Evolutionary conservation across 2,888 invertebrate species (phyloP), one percentile per base, ranked within the genome.

Genomic region (Ferdinandea cuprea): DNA sequence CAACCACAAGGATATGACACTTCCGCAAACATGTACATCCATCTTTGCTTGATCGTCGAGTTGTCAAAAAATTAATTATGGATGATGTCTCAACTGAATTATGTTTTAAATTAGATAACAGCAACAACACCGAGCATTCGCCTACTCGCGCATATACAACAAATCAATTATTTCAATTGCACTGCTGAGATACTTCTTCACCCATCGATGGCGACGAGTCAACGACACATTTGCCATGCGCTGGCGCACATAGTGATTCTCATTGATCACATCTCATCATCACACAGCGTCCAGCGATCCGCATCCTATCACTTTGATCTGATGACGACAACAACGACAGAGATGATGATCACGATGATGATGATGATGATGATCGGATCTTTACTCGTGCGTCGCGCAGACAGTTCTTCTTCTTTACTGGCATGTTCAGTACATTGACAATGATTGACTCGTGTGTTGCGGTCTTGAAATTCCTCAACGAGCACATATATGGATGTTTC

Each of bases 1-100:
- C 28, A 48, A 48, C 13, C 25, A 25, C 25, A n/a, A n/a, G n/a
- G n/a, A n/a, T n/a, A 48, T 48, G 48, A 52, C 50, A 79, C 66
- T 79, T 79, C 79, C 73, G 79, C 11, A 59, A 79, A 19, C 46
- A 21, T 58, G n/a, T n/a, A n/a, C n/a, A 66, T 59, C 66, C 35
- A 66, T 73, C 59, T 59, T 46, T 7, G 28, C 59, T 15, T 40
- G 66, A 52, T 73, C 46, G 44, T 37, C 30, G 58, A 59, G 73
- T 59, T 78, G 78, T 72, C 73, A 72, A 78, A 78, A n/a, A 72
- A 72, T 78, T 78, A 78, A 78, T 72, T 72, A 58, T 42, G 65
- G 58, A 71, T 63, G 40, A 48, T 63, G 63, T 63, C 77, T 77
- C 40, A 65, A 58, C 72, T 65, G 65, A 72, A 58, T 65, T 65